phyloP scores from a whole-genome alignment of 2,113 vertebrate species.

The Vulpes ferrilata region DNA sequence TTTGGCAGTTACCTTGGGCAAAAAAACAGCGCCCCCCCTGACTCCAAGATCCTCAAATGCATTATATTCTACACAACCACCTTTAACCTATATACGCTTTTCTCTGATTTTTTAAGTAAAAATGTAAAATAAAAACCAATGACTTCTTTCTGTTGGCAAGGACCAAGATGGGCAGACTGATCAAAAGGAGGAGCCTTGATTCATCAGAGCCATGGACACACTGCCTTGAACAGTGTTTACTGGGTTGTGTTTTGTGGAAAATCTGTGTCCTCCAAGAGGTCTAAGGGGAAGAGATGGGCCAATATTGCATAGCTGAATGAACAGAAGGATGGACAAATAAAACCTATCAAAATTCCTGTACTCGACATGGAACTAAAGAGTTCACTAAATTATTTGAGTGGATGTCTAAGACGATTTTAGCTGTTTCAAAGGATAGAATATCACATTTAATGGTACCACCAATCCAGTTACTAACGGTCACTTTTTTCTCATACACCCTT shows the following conservation, averaged over 20 bases:
- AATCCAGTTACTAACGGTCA: not conserved
- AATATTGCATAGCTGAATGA: not conserved
- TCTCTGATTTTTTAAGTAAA: not conserved
- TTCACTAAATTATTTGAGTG: not conserved
- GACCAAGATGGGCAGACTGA: not conserved
- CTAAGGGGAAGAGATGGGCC: not conserved
- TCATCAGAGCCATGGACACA: not conserved
- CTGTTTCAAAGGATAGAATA: not conserved
- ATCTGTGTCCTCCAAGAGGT: too few relatives aligned
- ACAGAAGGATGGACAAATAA: not conserved
- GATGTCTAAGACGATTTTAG: not conserved
- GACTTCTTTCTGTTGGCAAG: not conserved
- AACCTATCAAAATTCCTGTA: not conserved
- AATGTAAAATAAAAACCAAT: not conserved
- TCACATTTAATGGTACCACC: not conserved
- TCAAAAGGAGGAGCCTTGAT: not conserved
- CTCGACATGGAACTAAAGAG: not conserved
- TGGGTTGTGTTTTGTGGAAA: not conserved
- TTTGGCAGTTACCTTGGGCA: not conserved
- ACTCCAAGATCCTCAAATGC: not conserved
- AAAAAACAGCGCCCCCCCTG: not conserved
- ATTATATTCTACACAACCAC: not conserved
- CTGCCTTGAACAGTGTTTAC: not conserved
- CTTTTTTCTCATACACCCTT: not conserved
- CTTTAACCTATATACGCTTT: not conserved